These are phyloP conservation scores for Scolanthus callimorphus DNA, from an alignment of 92 coral and sea anemone species.

Conservation along the genomic window DNA sequence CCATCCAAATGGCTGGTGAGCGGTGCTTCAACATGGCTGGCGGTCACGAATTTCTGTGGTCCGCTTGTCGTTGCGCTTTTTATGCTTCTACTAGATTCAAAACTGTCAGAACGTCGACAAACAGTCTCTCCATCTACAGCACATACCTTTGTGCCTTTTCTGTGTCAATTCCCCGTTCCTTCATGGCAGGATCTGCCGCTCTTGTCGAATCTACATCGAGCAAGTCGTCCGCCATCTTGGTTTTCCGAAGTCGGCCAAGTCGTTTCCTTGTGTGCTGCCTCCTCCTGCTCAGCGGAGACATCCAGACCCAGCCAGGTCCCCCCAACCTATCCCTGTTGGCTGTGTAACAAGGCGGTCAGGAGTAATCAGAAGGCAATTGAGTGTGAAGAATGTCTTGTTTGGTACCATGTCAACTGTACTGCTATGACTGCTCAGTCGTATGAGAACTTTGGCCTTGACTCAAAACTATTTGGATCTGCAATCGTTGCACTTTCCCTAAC, in stretches of 20 bases:
- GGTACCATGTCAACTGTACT: too few species aligned
- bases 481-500: too few species aligned
- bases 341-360: too few species aligned
- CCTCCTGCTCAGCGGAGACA: not conserved
- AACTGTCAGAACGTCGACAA: not conserved
- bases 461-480: too few species aligned
- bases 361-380: too few species aligned
- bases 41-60: not conserved
- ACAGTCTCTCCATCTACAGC: not conserved
- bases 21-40: too few species aligned
- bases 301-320: not conserved
- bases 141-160: not conserved
- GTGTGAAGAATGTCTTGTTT: too few species aligned
- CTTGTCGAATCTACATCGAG: not conserved
- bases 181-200: not conserved
- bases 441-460: too few species aligned
- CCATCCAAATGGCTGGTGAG: too few species aligned
- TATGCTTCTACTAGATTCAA: not conserved
- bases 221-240: not conserved
- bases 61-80: not conserved
- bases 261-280: not conserved
- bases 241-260: not conserved
- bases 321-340: not conserved
- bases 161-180: not conserved
- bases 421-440: too few species aligned